A percentile compares a stretch with the other conserved stretches of the same genome.
These are phyloP conservation scores for Hipparchia semele DNA, from an alignment of 2,888 invertebrate species.

Conservation along the genomic window DNA sequence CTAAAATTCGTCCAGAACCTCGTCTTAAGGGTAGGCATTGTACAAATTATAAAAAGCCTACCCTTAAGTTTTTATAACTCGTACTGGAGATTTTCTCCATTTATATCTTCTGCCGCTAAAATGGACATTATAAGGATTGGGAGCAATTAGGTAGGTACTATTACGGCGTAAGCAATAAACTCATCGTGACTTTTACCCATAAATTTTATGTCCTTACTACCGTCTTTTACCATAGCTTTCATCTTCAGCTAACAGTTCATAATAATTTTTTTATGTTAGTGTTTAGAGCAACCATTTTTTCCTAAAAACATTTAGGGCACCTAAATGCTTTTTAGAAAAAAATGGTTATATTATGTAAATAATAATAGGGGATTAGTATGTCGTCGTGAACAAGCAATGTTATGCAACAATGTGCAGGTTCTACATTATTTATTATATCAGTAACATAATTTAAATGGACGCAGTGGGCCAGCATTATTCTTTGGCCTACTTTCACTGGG, in stretches of 20 bases:
- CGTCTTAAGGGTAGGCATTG: too few species aligned
- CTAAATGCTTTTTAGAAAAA: neutral
- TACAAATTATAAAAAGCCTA: too few species aligned
- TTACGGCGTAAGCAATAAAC: too few species aligned
- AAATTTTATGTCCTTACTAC: too few species aligned
- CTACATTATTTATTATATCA: slow-evolving; percentile 18
- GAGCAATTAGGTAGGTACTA: too few species aligned
- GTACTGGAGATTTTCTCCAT: too few species aligned
- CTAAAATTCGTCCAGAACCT: too few species aligned
- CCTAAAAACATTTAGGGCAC: neutral
- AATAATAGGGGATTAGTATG: neutral
- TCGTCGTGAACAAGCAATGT: neutral
- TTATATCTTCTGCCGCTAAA: too few species aligned
- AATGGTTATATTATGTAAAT: neutral
- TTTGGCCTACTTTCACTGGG: slow-evolving; percentile 64
- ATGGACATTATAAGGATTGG: too few species aligned
- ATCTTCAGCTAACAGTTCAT: neutral
- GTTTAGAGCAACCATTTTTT: neutral
- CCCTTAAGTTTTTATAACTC: too few species aligned
- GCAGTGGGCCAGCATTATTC: slow-evolving; percentile 41
- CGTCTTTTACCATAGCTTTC: neutral
- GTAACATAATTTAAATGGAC: slow-evolving; percentile 27
- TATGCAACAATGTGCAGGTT: slow-evolving; percentile 28
- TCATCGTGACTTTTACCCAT: too few species aligned
- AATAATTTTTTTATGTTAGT: neutral